phyloP scores from a whole-genome alignment of 2,113 vertebrate species.

The Acanthochromis polyacanthus region DNA sequence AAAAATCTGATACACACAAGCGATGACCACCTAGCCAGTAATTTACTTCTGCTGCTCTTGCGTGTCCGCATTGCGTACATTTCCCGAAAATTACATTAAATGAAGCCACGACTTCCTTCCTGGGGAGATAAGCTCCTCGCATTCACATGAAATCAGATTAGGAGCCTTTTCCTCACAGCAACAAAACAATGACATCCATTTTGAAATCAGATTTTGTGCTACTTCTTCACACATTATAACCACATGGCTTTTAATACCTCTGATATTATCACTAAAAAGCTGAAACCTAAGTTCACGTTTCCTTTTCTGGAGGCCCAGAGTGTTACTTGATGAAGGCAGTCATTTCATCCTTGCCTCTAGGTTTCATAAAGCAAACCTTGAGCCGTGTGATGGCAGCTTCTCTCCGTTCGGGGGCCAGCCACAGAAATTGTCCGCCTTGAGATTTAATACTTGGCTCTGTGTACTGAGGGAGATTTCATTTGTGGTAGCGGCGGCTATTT shows the following conservation, averaged over 20 bases:
- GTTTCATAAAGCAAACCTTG: slow-evolving; percentile 68
- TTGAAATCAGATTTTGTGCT: slow-evolving; percentile 8
- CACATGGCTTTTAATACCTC: background rate
- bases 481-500: slow-evolving; percentile 67
- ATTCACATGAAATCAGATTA: background rate
- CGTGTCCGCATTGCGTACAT: slow-evolving; percentile 8
- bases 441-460: slow-evolving; percentile 72
- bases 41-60: slow-evolving; percentile 26
- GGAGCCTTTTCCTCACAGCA: background rate
- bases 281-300: slow-evolving; percentile 14
- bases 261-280: background rate
- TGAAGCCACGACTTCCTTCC: slow-evolving; percentile 23
- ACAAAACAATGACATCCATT: background rate
- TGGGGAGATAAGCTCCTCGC: background rate
- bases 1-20: slow-evolving; percentile 16
- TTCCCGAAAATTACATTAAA: slow-evolving; percentile 9
- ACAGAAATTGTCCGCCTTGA: slow-evolving; percentile 74
- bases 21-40: background rate
- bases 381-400: slow-evolving; percentile 61
- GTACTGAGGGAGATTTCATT: slow-evolving; percentile 72
- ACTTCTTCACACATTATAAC: background rate
- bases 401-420: slow-evolving; percentile 65
- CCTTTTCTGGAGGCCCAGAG: slow-evolving; percentile 8
- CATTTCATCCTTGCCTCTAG: slow-evolving; percentile 48
- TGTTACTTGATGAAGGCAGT: slow-evolving; percentile 20